Evolutionary conservation across 2,888 invertebrate species (phyloP).

Genomic region (Agriopis leucophaearia): DNA sequence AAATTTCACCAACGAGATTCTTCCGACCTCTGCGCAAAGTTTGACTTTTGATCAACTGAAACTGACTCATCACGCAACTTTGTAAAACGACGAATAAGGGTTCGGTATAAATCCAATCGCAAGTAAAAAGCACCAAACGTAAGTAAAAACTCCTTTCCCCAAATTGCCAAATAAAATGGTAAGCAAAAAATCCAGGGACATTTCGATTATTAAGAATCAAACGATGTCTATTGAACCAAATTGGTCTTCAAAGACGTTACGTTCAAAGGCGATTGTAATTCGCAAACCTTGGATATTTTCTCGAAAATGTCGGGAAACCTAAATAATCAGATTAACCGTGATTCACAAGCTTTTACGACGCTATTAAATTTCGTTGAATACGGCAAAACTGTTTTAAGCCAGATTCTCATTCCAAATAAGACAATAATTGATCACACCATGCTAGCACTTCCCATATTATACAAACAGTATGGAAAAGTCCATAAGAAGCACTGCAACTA

Average conservation of each 20-base stretch:
- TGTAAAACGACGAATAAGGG: slow-evolving; percentile 6
- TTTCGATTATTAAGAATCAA: slow-evolving; percentile 29
- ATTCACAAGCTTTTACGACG: slow-evolving; percentile 45
- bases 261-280: slow-evolving; percentile 34
- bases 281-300: slow-evolving; percentile 39
- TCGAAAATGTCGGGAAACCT: slow-evolving; percentile 33
- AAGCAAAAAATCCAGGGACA: slow-evolving; percentile 20
- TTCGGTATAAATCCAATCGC: slow-evolving; percentile 13
- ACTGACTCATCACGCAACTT: slow-evolving; percentile 17
- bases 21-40: slow-evolving; percentile 11
- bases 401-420: slow-evolving; percentile 49
- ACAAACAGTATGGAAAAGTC: slow-evolving; percentile 24
- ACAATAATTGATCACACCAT: slow-evolving; percentile 53
- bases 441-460: slow-evolving; percentile 16
- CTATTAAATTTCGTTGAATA: slow-evolving; percentile 47
- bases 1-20: no score
- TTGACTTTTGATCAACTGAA: slow-evolving; percentile 18
- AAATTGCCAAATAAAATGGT: slow-evolving; percentile 24
- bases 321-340: slow-evolving; percentile 48
- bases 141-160: slow-evolving; percentile 6
- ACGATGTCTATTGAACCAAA: slow-evolving; percentile 21
- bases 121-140: background rate
- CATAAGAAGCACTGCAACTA: no score
- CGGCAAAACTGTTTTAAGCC: slow-evolving; percentile 44
- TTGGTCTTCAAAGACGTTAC: slow-evolving; percentile 28